Percentiles rank a stretch among this genome's conserved stretches.
These are phyloP conservation scores for Cinara cedri DNA, from an alignment of 2,888 invertebrate genomes.

Conservation along the genomic window DNA sequence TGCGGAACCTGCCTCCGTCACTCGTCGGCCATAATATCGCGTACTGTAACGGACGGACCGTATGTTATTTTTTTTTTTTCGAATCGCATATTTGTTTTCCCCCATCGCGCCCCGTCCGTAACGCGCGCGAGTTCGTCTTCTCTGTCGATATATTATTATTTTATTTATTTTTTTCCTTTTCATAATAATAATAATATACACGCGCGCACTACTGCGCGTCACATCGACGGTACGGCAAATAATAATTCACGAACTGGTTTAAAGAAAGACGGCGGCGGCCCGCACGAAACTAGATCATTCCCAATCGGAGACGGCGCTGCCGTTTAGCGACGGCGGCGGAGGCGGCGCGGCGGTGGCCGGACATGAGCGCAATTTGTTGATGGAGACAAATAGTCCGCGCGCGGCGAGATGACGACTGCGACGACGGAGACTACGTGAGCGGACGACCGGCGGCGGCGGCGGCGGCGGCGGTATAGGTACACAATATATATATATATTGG, in stretches of 20 bases:
- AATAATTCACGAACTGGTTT: conserved; percentile 45
- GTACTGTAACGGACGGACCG: too few relatives aligned
- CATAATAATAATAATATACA: background rate
- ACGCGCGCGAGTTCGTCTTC: background rate
- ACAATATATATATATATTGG: background rate
- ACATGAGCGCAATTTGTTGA: conserved; percentile 53
- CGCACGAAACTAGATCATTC: conserved; percentile 46
- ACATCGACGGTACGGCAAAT: background rate
- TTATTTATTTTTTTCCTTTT: background rate
- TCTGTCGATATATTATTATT: background rate
- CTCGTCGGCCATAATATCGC: too few relatives aligned
- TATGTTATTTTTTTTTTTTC: too few relatives aligned
- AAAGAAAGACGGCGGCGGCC: conserved; percentile 30
- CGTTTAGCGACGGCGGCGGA: background rate
- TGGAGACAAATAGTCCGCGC: conserved; percentile 53
- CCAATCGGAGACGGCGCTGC: conserved; percentile 34
- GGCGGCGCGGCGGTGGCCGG: background rate
- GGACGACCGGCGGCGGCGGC: background rate
- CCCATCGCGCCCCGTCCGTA: background rate
- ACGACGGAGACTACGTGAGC: conserved; percentile 18
- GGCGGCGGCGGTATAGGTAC: too few relatives aligned
- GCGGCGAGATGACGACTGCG: conserved; percentile 28
- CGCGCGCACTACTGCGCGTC: too few relatives aligned
- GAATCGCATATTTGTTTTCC: background rate
- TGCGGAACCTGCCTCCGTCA: too few relatives aligned